Evolutionary conservation across 1,140 invertebrate species (phyloP).

Genomic region (Ditylenchus dipsaci): DNA sequence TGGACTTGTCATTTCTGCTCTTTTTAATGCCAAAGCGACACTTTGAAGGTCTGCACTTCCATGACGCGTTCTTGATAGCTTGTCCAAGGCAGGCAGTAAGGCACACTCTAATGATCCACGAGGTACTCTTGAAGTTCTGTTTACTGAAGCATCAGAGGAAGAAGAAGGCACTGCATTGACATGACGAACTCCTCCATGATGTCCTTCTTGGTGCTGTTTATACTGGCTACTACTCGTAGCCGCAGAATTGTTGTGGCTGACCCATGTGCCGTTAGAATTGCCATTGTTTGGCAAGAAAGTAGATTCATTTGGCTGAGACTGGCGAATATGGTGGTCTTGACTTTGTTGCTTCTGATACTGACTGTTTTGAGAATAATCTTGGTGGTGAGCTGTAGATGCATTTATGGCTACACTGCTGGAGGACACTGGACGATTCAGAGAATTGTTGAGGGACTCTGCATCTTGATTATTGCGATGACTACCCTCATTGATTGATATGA

Average conservation of each 20-base stretch:
- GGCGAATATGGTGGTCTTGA: not conserved
- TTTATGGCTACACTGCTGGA: not conserved
- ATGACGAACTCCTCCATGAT: too few species aligned
- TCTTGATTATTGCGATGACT: not conserved
- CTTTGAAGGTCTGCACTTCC: constrained; percentile 40
- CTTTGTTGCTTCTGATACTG: too few species aligned
- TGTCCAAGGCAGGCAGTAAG: constrained; percentile 52
- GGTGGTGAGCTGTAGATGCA: not conserved
- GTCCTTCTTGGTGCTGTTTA: too few species aligned
- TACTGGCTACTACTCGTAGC: not conserved
- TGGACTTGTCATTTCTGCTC: constrained; percentile 46
- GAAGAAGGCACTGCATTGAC: not conserved
- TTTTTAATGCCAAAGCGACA: constrained; percentile 42
- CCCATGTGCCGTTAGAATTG: not conserved
- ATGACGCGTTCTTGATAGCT: constrained; percentile 52
- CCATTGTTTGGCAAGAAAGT: constrained; percentile 1
- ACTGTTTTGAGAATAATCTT: not conserved
- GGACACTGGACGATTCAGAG: not conserved
- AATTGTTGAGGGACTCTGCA: not conserved
- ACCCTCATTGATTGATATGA: not conserved
- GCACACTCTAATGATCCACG: constrained; percentile 46
- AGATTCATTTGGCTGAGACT: not conserved
- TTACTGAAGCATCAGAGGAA: not conserved
- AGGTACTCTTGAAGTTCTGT: not conserved
- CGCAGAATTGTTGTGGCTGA: too few species aligned